Base-by-base conservation (phyloP, 2,113 vertebrate genomes). In the Struthidea cinerea region DNA sequence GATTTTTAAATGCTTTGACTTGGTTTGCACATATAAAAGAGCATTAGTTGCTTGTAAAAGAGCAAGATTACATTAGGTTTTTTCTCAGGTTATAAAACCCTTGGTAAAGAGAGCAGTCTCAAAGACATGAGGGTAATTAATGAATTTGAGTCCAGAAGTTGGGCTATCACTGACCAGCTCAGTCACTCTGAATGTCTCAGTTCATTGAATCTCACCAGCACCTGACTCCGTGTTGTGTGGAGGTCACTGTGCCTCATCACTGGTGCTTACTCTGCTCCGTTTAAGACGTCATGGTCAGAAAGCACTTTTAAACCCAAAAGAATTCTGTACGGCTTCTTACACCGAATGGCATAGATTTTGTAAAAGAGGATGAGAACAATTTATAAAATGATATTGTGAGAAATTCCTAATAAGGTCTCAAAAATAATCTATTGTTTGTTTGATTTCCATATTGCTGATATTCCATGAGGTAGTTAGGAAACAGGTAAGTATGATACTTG, bases 231-330 rank as follows among this genome's bases (percentile, higher is more conserved):
- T 52, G 88, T 30, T 92, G 2, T 73, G 46, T 53, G 71, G 71
- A 55, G 79, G 81, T 97, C 89, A 73, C 60, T 74, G 30, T 95
- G 91, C 83, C 67, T 97, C 94, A 86, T 94, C 84, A 50, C 71
- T 77, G 64, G 55, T 71, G 49, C 42, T 79, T 76, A 33, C 16
- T 81, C 35, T 93, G 53, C 41, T 70, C 68, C 71, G 74, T 87
- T 93, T 81, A 53, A 93, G 90, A 78, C 1, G 7, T 92, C 65
- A 68, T 13, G 80, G 74, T 37, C 80, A 68, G 59, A 55, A 80
- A 82, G 60, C 80, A 87, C 77, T 24, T 47, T 33, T 91, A 50
- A 78, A 57, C 76, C 35, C 32, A 47, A 24, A 91, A 87, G 37
- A 78, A 26, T 71, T 46, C 35, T 4, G 0, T 37, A 39, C 0